These are phyloP conservation scores for Trachops cirrhosus DNA, from an alignment of 2,797 vertebrate species.

Conservation along the genomic window DNA sequence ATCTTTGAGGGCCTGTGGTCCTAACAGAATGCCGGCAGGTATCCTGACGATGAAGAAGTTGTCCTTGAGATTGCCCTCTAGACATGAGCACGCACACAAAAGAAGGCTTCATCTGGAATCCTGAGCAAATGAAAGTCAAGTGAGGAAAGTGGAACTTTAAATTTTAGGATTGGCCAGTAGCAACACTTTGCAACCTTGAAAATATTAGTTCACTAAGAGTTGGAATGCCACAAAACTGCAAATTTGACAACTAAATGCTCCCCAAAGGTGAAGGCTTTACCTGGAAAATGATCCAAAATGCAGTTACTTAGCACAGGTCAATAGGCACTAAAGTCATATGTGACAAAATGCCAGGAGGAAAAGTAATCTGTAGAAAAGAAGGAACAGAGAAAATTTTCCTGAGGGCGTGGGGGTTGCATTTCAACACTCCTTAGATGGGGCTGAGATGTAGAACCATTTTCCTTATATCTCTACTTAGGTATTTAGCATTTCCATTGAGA, in stretches of 20 bases:
- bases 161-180: constrained; percentile 75
- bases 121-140: constrained; percentile 77
- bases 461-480: neutral
- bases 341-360: neutral
- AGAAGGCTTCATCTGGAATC: constrained; percentile 76
- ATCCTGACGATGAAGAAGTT: constrained; percentile 79
- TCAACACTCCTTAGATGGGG: neutral
- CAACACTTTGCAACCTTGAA: constrained; percentile 67
- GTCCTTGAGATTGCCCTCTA: constrained; percentile 71
- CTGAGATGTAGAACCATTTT: neutral
- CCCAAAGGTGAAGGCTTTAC: neutral
- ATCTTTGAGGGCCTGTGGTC: constrained; percentile 32
- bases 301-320: neutral
- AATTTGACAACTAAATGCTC: constrained; percentile 67
- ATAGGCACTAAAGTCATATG: neutral
- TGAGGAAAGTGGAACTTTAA: constrained; percentile 72
- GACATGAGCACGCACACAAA: constrained; percentile 76
- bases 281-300: constrained; percentile 4
- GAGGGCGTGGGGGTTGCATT: no score
- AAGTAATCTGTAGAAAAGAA: neutral
- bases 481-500: neutral
- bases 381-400: neutral
- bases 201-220: constrained; percentile 75
- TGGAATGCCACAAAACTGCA: constrained; percentile 54
- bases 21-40: constrained; percentile 58